These are phyloP conservation scores for Drosophila anceps DNA, from an alignment of 2,888 invertebrate genomes.

Conservation along the genomic window DNA sequence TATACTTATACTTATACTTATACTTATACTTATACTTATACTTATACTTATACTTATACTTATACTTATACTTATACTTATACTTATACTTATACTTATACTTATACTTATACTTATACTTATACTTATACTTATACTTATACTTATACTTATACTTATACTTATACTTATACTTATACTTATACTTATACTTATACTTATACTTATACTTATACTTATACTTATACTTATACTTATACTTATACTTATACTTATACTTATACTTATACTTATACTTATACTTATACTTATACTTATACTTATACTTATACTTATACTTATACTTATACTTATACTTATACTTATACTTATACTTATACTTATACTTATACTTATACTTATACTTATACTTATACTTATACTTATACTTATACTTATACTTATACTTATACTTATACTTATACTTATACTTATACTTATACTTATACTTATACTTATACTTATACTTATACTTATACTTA, in stretches of 20 bases:
- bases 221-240: conserved; percentile 4
- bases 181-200: conserved; percentile 9
- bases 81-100: conserved; percentile 1
- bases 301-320: conserved; percentile 3
- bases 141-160: neutral
- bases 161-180: conserved; percentile 5
- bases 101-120: neutral
- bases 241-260: conserved; percentile 5
- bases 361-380: conserved; percentile 2
- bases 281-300: conserved; percentile 7
- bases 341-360: conserved; percentile 4
- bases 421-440: conserved; percentile 6
- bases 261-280: conserved; percentile 4
- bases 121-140: conserved; percentile 7
- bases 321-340: conserved; percentile 4
- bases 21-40: conserved; percentile 3
- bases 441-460: conserved; percentile 5
- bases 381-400: conserved; percentile 3
- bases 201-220: conserved; percentile 8
- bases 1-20: neutral
- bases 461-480: conserved; percentile 5
- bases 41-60: conserved; percentile 4
- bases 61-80: conserved; percentile 4
- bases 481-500: conserved; percentile 5
- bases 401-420: neutral